Base-by-base conservation (phyloP, 2,888 invertebrate genomes). In the Microctonus brassicae region DNA sequence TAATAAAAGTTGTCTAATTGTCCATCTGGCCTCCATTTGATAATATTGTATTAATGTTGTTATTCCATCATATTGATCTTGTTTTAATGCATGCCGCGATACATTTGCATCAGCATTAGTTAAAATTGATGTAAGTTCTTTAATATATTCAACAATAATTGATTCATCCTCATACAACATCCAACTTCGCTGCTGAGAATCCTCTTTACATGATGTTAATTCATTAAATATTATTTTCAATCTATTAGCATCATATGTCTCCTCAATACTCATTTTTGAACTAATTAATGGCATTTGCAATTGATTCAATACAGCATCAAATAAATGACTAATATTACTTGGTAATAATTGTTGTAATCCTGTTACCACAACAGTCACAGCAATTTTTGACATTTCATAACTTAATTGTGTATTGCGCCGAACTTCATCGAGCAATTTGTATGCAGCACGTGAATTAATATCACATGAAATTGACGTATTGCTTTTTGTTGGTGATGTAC, bases 151-250 rank as follows among this genome's bases (percentile, higher is more conserved):
- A 73, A 93, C 92, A 83, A 98, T 97, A 78, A 95, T 94, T 73
- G 92, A 92, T 78, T 97, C 97, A 86, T 98, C 98, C 85, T 98
- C 97, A 85, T 97, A 95, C 34, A 98, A 89, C 86, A 96, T 95
- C 98, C 98, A 98, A 79, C 96, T 97, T 71, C 98, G 90, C 84
- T 98, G 98, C 84, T 98, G 97, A 0, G 97, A 95, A 86, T 98
- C 98, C 83, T 97, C 96, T 78, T 97, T 97, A 77, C 97, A 96
- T 74, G 93, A 94, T 1, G 95, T 94, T 76, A 98, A 88, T 75
- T 97, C 94, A 76, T 92, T 92, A 78, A 97, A 93, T 39, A 97
- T 94, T 58, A 94, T 92, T 87, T 94, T 93, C 86, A 98, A 90
- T 26, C 95, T 90, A 78, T 93, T 91, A 0, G 96, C 94, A 86